These are phyloP conservation scores for Pithys albifrons DNA, from an alignment of 2,113 vertebrate species.

Conservation along the genomic window DNA sequence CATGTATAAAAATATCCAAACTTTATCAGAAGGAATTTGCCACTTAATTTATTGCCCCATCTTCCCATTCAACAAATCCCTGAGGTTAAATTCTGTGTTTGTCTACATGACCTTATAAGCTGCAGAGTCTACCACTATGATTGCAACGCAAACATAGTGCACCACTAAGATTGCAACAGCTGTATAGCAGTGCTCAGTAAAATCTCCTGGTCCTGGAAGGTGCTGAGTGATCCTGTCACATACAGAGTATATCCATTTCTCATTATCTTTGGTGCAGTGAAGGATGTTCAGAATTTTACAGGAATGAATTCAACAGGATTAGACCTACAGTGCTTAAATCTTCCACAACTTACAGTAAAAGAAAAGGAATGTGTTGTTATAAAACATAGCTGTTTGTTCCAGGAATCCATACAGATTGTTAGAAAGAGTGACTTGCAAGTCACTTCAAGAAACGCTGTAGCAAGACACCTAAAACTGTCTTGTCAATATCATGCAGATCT, in stretches of 20 bases:
- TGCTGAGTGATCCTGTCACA: background rate
- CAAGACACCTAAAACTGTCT: background rate
- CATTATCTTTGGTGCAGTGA: background rate
- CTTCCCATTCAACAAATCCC: background rate
- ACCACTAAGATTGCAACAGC: background rate
- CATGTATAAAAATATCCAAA: background rate
- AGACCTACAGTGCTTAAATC: background rate
- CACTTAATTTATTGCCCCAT: background rate
- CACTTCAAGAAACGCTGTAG: background rate
- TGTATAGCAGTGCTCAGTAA: background rate
- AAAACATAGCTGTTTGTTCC: background rate
- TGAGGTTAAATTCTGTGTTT: background rate
- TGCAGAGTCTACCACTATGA: background rate
- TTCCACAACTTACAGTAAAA: background rate
- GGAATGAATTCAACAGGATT: background rate
- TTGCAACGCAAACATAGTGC: background rate
- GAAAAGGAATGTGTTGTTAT: background rate
- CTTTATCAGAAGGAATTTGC: background rate
- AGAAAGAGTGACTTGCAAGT: background rate
- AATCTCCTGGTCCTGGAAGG: background rate
- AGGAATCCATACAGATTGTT: background rate
- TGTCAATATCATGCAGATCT: background rate
- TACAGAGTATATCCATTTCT: background rate
- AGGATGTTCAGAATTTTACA: background rate
- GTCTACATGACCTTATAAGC: background rate